These are phyloP conservation scores for Molothrus aeneus DNA, from an alignment of 2,797 vertebrate genomes.

Conservation along the genomic window DNA sequence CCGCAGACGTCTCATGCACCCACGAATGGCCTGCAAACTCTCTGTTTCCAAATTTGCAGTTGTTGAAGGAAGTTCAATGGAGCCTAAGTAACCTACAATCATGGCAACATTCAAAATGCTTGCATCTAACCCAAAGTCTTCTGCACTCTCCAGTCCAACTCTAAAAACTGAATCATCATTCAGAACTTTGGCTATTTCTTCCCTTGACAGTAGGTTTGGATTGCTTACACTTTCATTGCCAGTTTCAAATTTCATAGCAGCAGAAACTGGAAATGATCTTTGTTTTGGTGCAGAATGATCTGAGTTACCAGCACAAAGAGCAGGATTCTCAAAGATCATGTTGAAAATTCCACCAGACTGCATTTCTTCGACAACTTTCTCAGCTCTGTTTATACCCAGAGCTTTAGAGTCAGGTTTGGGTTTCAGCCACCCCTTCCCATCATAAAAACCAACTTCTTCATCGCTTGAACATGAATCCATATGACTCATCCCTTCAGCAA, in stretches of 20 bases:
- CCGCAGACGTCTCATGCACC: constrained; percentile 94
- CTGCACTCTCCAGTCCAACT: constrained; percentile 75
- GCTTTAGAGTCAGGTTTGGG: constrained; percentile 90
- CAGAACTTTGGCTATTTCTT: constrained; percentile 83
- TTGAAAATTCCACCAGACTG: constrained; percentile 95
- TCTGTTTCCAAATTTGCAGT: constrained; percentile 89
- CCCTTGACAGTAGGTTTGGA: constrained; percentile 82
- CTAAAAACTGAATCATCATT: constrained; percentile 87
- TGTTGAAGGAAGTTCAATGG: constrained; percentile 93
- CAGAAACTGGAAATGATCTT: constrained; percentile 82
- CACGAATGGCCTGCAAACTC: constrained; percentile 95
- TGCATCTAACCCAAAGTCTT: constrained; percentile 83
- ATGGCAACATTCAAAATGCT: constrained; percentile 96
- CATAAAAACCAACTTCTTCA: constrained; percentile 87
- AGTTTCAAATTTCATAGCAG: constrained; percentile 77
- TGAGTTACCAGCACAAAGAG: constrained; percentile 80
- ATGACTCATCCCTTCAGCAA: constrained; percentile 82
- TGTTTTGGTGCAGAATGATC: constrained; percentile 82
- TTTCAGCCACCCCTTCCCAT: constrained; percentile 84
- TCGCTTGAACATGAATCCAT: constrained; percentile 93
- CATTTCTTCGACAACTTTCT: constrained; percentile 94
- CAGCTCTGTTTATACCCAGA: constrained; percentile 93
- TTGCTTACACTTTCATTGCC: constrained; percentile 70
- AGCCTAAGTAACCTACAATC: constrained; percentile 97
- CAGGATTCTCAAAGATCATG: constrained; percentile 95